These are phyloP conservation scores for Mimachlamys varia DNA, from an alignment of 2,888 invertebrate species.

Conservation along the genomic window DNA sequence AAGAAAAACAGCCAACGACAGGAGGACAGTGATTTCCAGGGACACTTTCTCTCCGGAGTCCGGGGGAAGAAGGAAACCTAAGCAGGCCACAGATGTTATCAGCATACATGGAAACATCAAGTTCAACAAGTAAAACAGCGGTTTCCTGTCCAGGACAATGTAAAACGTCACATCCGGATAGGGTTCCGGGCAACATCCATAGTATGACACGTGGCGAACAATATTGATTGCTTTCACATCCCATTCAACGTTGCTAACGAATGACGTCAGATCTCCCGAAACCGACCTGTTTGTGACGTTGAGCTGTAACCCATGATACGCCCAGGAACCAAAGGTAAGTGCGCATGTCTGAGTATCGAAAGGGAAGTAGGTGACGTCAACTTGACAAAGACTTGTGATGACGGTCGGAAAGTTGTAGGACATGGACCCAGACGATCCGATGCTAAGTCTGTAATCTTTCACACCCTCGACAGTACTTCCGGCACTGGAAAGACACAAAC, in stretches of 20 bases:
- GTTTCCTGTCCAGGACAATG: slow-evolving; percentile 61
- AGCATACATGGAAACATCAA: slow-evolving; percentile 73
- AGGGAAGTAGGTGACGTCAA: slow-evolving; percentile 66
- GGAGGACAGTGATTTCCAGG: slow-evolving; percentile 75
- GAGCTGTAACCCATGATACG: slow-evolving; percentile 66
- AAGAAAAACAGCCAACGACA: slow-evolving; percentile 77
- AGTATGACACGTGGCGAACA: slow-evolving; percentile 55
- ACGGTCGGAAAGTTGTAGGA: slow-evolving; percentile 64
- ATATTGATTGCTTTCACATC: slow-evolving; percentile 59
- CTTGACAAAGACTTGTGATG: slow-evolving; percentile 59
- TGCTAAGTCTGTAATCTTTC: slow-evolving; percentile 57
- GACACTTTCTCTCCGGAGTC: slow-evolving; percentile 69
- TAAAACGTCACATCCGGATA: slow-evolving; percentile 73
- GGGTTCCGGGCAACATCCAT: slow-evolving; percentile 67
- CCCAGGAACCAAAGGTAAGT: slow-evolving; percentile 73
- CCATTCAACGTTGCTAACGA: slow-evolving; percentile 72
- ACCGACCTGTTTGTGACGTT: slow-evolving; percentile 53
- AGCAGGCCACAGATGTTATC: slow-evolving; percentile 61
- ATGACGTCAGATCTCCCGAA: slow-evolving; percentile 59
- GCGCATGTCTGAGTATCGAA: slow-evolving; percentile 62
- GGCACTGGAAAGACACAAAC: slow-evolving; percentile 52
- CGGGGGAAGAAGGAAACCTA: slow-evolving; percentile 64
- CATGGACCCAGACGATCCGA: slow-evolving; percentile 58
- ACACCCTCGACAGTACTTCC: slow-evolving; percentile 58
- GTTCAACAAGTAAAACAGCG: slow-evolving; percentile 71